Base-by-base conservation (phyloP, 2,113 vertebrate genomes). In the Lucifuga dentata region DNA sequence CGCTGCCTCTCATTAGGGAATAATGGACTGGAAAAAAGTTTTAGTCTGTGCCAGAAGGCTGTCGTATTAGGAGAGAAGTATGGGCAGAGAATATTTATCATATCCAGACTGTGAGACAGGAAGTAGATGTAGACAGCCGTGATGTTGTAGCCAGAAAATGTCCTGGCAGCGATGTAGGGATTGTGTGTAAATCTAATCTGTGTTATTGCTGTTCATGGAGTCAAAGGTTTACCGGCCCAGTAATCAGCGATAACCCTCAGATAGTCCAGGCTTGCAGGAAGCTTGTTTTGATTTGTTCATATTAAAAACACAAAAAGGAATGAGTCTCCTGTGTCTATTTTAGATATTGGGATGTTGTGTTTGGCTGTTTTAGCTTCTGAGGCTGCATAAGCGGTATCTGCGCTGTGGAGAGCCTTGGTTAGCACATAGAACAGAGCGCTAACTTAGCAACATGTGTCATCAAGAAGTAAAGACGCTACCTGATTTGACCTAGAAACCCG, bases 231-330 rank as follows among this genome's bases (percentile, higher is more conserved):
- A 78, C 66, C 82, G 73, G 76, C 46, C 39, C 8, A 46, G 51
- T 75, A 51, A 68, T 70, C 35, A 26, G 68, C 9, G 41, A 79
- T 76, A 75, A 76, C 68, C 35, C 33, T 56, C 68, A 64, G 72
- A 81, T 50, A 77, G 63, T 56, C 7, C 60, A 16, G 71, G 17
- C 73, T 70, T 43, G 60, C 71, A 78, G 77, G 76, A 78, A 78
- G 68, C 73, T n/a, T 80, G 86, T 88, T 90, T 85, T 86, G 83
- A 89, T 85, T 76, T 29, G 68, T 57, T n/a, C 83, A 72, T 74
- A 78, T 64, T 80, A 60, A 81, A 84, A 87, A 87, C 72, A 81
- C 62, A 68, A 46, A 21, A 52, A 48, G 76, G 75, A 86, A 86
- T 81, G 81, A 55, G 59, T 23, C 63, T 71, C 61, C 52, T 6